A percentile compares a stretch with the other conserved stretches of the same genome.
Evolutionary conservation across 2,888 invertebrate species (phyloP).

Genomic region (Mesorhabditis belari): DNA sequence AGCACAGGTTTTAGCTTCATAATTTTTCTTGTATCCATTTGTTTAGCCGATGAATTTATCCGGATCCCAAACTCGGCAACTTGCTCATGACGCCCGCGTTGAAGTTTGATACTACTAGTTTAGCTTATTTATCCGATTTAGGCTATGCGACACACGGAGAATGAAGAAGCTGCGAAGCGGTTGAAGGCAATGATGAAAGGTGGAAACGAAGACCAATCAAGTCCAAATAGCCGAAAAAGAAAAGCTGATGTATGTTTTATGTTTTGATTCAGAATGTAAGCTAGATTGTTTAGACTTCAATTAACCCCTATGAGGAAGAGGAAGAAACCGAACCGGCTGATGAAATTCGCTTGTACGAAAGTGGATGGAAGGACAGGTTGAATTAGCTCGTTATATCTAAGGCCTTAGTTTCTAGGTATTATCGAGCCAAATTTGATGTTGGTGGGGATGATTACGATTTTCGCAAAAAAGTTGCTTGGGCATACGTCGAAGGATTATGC

Average conservation of each 20-base stretch:
- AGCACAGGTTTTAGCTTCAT: background rate
- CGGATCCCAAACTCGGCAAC: background rate
- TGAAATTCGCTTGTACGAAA: conserved; percentile 67
- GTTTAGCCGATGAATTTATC: background rate
- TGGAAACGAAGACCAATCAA: conserved; percentile 1
- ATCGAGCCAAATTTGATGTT: conserved; percentile 55
- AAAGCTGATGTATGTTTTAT: conserved; percentile 14
- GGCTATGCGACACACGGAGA: conserved; percentile 51
- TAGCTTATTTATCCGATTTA: conserved; percentile 3
- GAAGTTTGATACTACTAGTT: background rate
- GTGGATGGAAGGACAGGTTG: conserved; percentile 81
- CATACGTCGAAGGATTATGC: conserved; percentile 89
- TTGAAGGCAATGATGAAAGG: conserved; percentile 59
- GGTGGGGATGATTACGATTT: conserved; percentile 64
- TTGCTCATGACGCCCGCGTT: background rate
- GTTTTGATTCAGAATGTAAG: background rate
- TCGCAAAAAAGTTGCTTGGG: conserved; percentile 71
- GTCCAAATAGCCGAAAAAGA: conserved; percentile 14
- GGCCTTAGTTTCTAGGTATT: conserved; percentile 62
- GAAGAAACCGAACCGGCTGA: conserved; percentile 42
- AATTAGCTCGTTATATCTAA: background rate
- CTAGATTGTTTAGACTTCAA: background rate
- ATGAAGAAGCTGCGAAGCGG: conserved; percentile 54
- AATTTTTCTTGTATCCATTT: background rate
- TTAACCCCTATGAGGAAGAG: conserved; percentile 13